Percentiles rank a stretch among this genome's conserved stretches.
Evolutionary conservation across 1,140 invertebrate genomes (phyloP).

Genomic region (Dysdera silvatica): DNA sequence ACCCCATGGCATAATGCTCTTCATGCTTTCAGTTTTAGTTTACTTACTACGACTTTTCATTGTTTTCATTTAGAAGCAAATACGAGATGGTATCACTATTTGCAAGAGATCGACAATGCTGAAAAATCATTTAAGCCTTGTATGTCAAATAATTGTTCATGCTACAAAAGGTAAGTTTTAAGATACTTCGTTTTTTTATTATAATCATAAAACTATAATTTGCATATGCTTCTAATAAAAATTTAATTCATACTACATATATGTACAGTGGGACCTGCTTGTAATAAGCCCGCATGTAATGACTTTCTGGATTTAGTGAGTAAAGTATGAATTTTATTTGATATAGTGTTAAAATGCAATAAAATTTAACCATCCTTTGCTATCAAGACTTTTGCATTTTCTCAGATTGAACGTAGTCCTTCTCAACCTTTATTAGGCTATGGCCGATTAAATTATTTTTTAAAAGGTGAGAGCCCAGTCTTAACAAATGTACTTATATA

Average conservation of each 20-base stretch:
- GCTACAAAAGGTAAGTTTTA: conserved; percentile 14
- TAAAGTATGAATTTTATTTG: background rate
- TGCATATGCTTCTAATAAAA: background rate
- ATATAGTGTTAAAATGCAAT: background rate
- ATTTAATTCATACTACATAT: background rate
- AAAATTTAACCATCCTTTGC: background rate
- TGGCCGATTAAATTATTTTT: too few relatives aligned
- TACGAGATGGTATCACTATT: too few relatives aligned
- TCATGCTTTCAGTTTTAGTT: too few relatives aligned
- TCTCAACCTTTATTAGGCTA: too few relatives aligned
- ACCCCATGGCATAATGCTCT: too few relatives aligned
- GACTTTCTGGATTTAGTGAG: background rate
- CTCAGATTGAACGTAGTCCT: too few relatives aligned
- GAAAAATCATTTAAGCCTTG: conserved; percentile 15
- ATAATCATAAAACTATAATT: background rate
- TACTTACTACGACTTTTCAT: too few relatives aligned
- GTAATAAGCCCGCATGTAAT: background rate
- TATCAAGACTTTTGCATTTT: too few relatives aligned
- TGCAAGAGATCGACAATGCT: conserved; percentile 17
- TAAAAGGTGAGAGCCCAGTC: too few relatives aligned
- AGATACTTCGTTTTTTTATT: background rate
- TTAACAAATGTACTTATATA: too few relatives aligned
- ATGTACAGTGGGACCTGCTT: background rate
- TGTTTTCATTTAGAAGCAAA: too few relatives aligned
- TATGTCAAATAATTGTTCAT: conserved; percentile 10